phyloP scores from a whole-genome alignment of 2,113 vertebrate species.

The Varanus salvator region DNA sequence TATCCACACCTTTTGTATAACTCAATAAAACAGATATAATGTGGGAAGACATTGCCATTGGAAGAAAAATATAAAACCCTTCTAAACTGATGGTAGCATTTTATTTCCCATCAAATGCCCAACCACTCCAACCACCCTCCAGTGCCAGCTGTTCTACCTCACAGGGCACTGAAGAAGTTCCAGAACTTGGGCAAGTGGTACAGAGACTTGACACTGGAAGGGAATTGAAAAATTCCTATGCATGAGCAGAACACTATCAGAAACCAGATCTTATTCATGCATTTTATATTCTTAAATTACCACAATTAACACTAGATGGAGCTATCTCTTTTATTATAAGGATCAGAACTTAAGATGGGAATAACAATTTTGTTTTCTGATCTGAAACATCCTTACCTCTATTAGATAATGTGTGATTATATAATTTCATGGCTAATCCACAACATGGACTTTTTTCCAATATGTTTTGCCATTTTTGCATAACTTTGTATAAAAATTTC shows the following conservation, averaged over 20 bases:
- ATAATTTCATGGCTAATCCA: not conserved
- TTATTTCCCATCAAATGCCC: not conserved
- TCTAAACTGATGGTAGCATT: not conserved
- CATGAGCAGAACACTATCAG: not conserved
- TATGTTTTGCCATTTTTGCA: not conserved
- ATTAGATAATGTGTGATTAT: not conserved
- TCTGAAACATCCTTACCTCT: not conserved
- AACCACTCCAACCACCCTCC: not conserved
- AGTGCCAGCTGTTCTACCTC: not conserved
- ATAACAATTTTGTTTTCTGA: not conserved
- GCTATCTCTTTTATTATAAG: not conserved
- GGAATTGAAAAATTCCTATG: not conserved
- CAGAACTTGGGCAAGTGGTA: not conserved
- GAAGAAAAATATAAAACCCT: not conserved
- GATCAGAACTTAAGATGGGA: not conserved
- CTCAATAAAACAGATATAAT: not conserved
- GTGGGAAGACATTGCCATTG: not conserved
- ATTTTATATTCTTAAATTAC: not conserved
- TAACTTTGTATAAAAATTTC: not conserved
- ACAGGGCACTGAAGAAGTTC: not conserved
- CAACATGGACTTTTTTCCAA: not conserved
- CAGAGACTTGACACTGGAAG: not conserved
- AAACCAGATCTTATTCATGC: not conserved
- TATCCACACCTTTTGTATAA: not conserved
- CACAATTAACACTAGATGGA: not conserved